Conservation (phyloP, 1,140 invertebrate genomes). For the Drosophila biarmipes region DNA sequence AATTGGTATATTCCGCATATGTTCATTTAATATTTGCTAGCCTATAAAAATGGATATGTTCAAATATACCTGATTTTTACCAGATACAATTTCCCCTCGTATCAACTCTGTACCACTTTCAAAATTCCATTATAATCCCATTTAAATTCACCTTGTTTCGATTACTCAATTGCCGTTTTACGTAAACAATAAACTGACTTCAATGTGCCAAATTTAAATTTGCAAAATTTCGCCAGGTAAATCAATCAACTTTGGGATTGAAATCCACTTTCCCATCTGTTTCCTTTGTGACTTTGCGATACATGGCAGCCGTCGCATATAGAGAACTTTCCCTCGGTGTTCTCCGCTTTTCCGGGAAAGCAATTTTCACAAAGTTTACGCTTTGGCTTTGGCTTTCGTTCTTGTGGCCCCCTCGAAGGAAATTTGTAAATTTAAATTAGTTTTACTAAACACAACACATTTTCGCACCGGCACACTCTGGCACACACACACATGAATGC, state of each 20-base stretch:
- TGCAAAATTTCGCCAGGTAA: slow-evolving; percentile 19
- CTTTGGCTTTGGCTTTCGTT: slow-evolving; percentile 40
- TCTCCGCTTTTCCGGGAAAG: slow-evolving; percentile 51
- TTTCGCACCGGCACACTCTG: slow-evolving; percentile 30
- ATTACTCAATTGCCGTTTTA: slow-evolving; percentile 18
- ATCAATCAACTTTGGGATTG: slow-evolving; percentile 51
- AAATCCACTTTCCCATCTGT: slow-evolving; percentile 48
- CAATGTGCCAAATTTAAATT: slow-evolving; percentile 18
- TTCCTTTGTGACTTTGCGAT: slow-evolving; percentile 40
- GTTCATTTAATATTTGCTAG: too few species aligned
- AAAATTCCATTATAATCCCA: not conserved
- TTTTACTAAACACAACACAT: slow-evolving; percentile 63
- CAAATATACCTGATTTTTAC: too few species aligned
- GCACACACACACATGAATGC: slow-evolving; percentile 36
- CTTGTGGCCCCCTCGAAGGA: slow-evolving; percentile 45
- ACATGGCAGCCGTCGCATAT: slow-evolving; percentile 9
- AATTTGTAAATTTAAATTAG: slow-evolving; percentile 66
- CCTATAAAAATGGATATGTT: too few species aligned
- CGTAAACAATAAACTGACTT: slow-evolving; percentile 5
- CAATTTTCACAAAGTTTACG: slow-evolving; percentile 56
- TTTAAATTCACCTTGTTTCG: not conserved
- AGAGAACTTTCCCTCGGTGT: slow-evolving; percentile 37
- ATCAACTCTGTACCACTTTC: not conserved
- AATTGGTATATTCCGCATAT: too few species aligned
- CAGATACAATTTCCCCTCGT: not conserved